Evolutionary conservation across 2,797 vertebrate species (phyloP).

Genomic region (Merluccius polli): DNA sequence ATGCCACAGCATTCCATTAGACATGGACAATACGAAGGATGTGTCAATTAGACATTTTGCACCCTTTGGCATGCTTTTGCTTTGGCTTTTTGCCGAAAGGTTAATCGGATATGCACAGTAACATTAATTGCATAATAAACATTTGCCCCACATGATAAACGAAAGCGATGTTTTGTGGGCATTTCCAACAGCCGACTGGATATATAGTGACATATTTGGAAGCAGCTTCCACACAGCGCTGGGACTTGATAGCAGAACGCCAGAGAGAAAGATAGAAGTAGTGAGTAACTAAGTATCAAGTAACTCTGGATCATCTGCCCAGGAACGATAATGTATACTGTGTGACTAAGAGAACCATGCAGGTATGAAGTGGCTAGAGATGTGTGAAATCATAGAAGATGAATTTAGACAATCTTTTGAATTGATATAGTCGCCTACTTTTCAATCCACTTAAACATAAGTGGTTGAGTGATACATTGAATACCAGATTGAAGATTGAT

Average conservation of each 20-base stretch:
- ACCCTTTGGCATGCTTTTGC: background rate
- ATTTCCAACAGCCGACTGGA: background rate
- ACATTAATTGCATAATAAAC: constrained; percentile 1
- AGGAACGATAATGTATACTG: too few species aligned
- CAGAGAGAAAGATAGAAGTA: background rate
- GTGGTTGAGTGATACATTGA: background rate
- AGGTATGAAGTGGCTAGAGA: too few species aligned
- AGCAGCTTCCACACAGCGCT: background rate
- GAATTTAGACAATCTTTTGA: too few species aligned
- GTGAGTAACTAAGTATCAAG: background rate
- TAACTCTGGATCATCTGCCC: too few species aligned
- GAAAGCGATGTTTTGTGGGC: background rate
- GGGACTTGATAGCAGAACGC: too few species aligned
- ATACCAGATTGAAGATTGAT: too few species aligned
- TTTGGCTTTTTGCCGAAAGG: background rate
- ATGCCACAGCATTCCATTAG: background rate
- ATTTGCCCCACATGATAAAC: background rate
- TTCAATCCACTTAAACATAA: background rate
- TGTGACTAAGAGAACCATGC: too few species aligned
- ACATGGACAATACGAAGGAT: background rate
- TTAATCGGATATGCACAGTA: background rate
- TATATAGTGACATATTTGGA: background rate
- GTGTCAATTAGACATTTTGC: background rate
- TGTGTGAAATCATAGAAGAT: too few species aligned
- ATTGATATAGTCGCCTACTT: too few species aligned